A percentile compares a stretch with the other conserved stretches of the same genome.
Conservation (phyloP, 2,797 vertebrate species). For the Poeciliopsis turneri region DNA sequence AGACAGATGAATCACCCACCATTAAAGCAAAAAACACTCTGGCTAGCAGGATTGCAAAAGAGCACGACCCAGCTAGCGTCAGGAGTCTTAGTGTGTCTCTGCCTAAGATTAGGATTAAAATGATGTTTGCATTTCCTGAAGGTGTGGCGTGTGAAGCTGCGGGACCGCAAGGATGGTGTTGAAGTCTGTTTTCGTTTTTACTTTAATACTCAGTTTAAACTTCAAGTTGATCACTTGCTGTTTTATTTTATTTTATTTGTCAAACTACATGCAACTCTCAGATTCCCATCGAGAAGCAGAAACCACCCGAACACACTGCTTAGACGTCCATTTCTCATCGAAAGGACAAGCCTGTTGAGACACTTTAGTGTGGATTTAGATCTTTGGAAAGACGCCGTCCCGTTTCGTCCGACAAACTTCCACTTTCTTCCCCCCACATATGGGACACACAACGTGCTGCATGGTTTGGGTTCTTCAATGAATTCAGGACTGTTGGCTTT, state of each 20-base stretch:
- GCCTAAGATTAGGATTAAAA: neutral
- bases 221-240: neutral
- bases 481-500: neutral
- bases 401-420: neutral
- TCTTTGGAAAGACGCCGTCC: neutral
- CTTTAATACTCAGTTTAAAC: no score
- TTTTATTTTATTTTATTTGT: no score
- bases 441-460: neutral
- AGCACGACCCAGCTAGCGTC: neutral
- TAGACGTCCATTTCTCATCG: neutral
- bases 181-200: neutral
- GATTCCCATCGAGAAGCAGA: neutral
- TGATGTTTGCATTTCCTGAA: neutral
- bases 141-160: neutral
- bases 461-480: neutral
- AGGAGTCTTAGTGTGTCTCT: neutral
- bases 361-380: neutral
- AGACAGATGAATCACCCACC: slow-evolving; percentile 51
- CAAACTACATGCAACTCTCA: neutral
- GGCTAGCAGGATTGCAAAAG: neutral
- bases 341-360: neutral
- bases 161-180: neutral
- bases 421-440: no score
- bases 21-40: slow-evolving; percentile 22
- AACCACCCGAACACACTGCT: neutral